Evolutionary conservation across 1,140 invertebrate genomes (phyloP).

Genomic region (Pogonomyrmex californicus): DNA sequence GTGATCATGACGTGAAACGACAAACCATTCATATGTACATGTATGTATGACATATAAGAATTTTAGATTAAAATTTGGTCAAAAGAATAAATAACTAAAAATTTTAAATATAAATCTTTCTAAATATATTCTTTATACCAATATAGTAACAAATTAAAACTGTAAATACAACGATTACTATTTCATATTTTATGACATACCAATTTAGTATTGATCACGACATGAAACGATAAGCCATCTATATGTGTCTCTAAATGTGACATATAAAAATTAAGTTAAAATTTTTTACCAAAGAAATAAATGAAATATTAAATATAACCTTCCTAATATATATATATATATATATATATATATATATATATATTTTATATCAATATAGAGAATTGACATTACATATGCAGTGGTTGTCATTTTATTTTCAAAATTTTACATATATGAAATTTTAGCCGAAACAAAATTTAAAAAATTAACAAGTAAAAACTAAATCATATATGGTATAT

Average conservation of each 20-base stretch:
- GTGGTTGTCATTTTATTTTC: neutral
- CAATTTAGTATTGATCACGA: constrained; percentile 42
- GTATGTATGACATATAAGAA: neutral
- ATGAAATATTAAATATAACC: neutral
- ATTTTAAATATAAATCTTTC: neutral
- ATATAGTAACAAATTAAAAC: neutral
- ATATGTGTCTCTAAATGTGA: neutral
- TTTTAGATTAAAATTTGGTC: constrained; percentile 17
- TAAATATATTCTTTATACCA: neutral
- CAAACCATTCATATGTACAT: neutral
- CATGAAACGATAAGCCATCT: constrained; percentile 8
- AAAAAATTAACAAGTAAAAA: neutral
- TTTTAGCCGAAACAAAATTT: neutral
- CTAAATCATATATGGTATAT: neutral
- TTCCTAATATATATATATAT: neutral
- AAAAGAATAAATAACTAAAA: neutral
- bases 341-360: too few relatives aligned
- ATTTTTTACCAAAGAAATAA: neutral
- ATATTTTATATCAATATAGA: too few relatives aligned
- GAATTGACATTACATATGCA: neutral
- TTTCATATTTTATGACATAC: constrained; percentile 33
- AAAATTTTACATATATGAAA: neutral
- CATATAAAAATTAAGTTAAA: neutral
- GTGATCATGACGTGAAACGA: constrained; percentile 23
- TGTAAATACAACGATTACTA: too few relatives aligned